Conservation (phyloP, 2,113 vertebrate species). For the Mus pahari region DNA sequence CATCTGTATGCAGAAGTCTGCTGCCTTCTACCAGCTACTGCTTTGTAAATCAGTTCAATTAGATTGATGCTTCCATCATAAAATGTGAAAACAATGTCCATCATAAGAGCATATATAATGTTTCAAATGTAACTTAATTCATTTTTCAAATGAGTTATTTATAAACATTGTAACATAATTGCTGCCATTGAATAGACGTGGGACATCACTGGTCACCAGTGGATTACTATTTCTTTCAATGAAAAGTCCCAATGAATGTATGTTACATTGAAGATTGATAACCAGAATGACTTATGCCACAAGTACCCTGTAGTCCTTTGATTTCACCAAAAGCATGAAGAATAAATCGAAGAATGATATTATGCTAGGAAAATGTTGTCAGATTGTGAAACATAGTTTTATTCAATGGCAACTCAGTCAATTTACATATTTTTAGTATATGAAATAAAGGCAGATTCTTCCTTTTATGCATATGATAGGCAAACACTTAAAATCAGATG, state of each 20-base stretch:
- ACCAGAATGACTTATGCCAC: neutral
- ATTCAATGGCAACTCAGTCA: neutral
- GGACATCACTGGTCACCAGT: neutral
- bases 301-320: neutral
- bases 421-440: neutral
- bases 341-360: neutral
- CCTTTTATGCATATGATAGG: neutral
- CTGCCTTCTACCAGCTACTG: constrained; percentile 48
- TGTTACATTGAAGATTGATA: neutral
- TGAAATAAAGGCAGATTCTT: neutral
- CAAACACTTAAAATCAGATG: neutral
- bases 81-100: neutral
- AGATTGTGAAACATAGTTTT: neutral
- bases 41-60: constrained; percentile 80
- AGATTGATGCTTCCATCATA: constrained; percentile 50
- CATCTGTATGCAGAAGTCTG: constrained; percentile 79
- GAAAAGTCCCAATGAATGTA: neutral
- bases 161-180: neutral
- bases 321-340: neutral
- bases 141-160: neutral
- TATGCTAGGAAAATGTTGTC: neutral
- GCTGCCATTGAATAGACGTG: neutral
- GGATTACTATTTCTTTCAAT: neutral
- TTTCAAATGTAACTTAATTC: neutral
- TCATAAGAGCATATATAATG: neutral